These are phyloP conservation scores for Prosopocoilus inquinatus DNA, from an alignment of 2,888 invertebrate species.

Conservation along the genomic window DNA sequence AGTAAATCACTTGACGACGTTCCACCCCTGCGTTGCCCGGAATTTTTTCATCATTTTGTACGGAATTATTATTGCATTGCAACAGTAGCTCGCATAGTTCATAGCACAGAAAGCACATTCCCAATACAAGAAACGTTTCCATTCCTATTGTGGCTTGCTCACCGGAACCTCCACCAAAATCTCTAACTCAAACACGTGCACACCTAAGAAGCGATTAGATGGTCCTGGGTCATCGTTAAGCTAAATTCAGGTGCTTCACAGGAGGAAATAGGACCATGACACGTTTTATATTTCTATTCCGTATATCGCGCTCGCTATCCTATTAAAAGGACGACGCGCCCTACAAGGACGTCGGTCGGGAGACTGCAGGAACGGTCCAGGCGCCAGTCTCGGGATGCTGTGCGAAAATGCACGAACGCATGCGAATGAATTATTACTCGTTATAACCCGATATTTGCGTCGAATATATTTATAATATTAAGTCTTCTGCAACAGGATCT, in stretches of 20 bases:
- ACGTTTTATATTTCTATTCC: background rate
- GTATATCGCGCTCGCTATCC: conserved; percentile 1
- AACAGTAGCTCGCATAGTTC: conserved; percentile 63
- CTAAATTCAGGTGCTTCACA: background rate
- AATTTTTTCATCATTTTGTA: conserved; percentile 39
- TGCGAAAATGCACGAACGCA: conserved; percentile 25
- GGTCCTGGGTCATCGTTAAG: background rate
- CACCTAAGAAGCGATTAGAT: too few relatives aligned
- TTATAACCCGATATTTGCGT: conserved; percentile 3
- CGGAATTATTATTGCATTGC: conserved; percentile 52
- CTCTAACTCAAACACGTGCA: too few relatives aligned
- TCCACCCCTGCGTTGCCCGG: conserved; percentile 33
- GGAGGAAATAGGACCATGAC: background rate
- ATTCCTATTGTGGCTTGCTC: conserved; percentile 43
- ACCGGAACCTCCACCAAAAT: too few relatives aligned
- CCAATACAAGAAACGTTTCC: conserved; percentile 67
- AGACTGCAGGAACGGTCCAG: conserved; percentile 41
- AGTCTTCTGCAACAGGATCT: too few relatives aligned
- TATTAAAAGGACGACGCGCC: conserved; percentile 21
- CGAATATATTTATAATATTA: background rate
- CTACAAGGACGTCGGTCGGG: conserved; percentile 33
- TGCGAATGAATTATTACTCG: conserved; percentile 15
- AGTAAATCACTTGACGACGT: conserved; percentile 39
- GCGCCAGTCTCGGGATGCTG: conserved; percentile 35
- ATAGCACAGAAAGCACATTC: conserved; percentile 66